Percentiles rank a stretch among this genome's conserved stretches.
Conservation (phyloP, 2,113 vertebrate genomes). For the Ciconia stormi region DNA sequence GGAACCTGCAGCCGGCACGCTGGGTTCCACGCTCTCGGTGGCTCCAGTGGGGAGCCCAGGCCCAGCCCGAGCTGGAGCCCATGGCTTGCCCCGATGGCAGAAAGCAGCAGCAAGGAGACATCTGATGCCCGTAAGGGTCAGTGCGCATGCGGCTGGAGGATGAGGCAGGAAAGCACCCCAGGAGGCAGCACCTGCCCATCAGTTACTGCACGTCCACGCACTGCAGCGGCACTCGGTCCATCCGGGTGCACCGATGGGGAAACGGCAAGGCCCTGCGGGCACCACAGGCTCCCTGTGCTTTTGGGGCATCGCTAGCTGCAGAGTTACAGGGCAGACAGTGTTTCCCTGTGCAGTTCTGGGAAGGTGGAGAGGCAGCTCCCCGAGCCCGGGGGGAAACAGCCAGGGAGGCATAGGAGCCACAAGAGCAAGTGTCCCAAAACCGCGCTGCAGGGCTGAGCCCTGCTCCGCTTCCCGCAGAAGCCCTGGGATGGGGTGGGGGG, state of each 20-base stretch:
- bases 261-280: not conserved
- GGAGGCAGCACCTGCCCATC: not conserved
- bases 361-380: too few relatives aligned
- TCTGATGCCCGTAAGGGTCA: not conserved
- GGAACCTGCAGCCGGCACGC: not conserved
- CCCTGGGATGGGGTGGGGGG: not conserved
- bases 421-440: not conserved
- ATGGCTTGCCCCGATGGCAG: rapidly evolving
- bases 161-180: not conserved
- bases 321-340: not conserved
- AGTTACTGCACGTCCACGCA: rapidly evolving
- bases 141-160: too few relatives aligned
- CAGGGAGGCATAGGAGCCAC: not conserved
- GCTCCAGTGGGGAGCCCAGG: not conserved
- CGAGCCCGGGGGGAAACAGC: not conserved
- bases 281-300: too few relatives aligned
- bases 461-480: not conserved
- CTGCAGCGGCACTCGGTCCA: not conserved
- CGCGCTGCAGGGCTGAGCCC: not conserved
- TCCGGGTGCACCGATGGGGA: not conserved
- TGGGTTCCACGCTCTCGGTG: not conserved
- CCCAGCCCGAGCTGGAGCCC: not conserved
- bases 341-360: not conserved
- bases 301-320: not conserved
- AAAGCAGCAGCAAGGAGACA: not conserved